These are phyloP conservation scores for Tachypleus tridentatus DNA, from an alignment of 1,140 invertebrate species.

Conservation along the genomic window DNA sequence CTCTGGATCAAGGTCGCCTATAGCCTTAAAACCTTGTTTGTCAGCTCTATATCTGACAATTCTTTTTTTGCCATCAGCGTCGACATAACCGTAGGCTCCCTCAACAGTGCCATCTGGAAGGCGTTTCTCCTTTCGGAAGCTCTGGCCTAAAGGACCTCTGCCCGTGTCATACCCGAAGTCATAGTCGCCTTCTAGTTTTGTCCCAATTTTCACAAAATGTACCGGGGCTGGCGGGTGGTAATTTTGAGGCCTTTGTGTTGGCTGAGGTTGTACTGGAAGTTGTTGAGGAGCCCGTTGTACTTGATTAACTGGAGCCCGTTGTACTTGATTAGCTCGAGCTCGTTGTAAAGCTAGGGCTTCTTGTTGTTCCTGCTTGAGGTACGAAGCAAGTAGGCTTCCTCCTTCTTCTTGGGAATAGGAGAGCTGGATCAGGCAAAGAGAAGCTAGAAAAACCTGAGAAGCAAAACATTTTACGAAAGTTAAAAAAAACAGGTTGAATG, in stretches of 20 bases:
- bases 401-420: no score
- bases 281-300: no score
- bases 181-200: conserved; percentile 19
- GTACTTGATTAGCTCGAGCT: no score
- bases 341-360: no score
- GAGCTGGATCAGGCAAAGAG: no score
- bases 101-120: conserved; percentile 31
- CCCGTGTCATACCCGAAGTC: conserved; percentile 24
- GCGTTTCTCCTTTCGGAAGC: conserved; percentile 21
- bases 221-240: conserved; percentile 18
- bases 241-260: conserved; percentile 13
- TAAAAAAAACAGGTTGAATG: no score
- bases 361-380: no score
- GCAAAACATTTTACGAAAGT: no score
- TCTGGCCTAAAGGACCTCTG: conserved; percentile 16
- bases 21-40: conserved; percentile 47
- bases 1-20: conserved; percentile 29
- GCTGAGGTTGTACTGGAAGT: neutral
- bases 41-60: conserved; percentile 50
- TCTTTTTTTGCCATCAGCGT: conserved; percentile 39
- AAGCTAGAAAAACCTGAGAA: no score
- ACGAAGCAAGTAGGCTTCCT: no score
- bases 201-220: conserved; percentile 20
- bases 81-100: conserved; percentile 46
- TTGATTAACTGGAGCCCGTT: no score